These are phyloP conservation scores for Notarius quadriscutis DNA, from an alignment of 2,113 vertebrate species.

Conservation along the genomic window DNA sequence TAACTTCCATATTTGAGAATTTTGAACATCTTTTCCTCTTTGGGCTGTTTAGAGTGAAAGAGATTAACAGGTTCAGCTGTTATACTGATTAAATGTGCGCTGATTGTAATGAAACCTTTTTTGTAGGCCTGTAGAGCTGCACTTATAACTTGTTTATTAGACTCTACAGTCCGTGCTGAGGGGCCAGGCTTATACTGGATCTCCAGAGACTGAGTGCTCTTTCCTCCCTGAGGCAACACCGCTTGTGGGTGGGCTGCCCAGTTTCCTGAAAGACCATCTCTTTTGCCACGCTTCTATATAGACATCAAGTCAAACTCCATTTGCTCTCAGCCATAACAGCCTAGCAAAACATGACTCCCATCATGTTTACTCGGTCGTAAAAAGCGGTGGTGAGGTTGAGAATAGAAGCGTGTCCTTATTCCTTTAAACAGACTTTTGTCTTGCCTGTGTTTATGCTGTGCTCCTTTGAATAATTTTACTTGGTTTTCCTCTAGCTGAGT, in stretches of 20 bases:
- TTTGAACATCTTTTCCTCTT: not conserved
- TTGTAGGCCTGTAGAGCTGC: not conserved
- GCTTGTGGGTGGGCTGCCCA: constrained; percentile 65
- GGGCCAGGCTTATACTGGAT: constrained; percentile 49
- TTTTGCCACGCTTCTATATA: constrained; percentile 50
- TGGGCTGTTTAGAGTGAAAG: not conserved
- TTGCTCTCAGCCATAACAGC: constrained; percentile 14
- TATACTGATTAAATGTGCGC: not conserved
- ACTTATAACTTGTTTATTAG: not conserved
- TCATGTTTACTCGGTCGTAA: not conserved
- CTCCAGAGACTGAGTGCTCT: constrained; percentile 55
- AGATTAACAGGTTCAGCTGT: constrained; percentile 3
- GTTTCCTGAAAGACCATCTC: not conserved
- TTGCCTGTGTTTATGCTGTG: not conserved
- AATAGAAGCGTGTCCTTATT: constrained; percentile 5
- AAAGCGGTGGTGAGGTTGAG: not conserved
- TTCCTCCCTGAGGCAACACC: constrained; percentile 47
- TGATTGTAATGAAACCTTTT: not conserved
- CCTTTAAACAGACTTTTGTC: not conserved
- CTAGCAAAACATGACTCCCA: constrained; percentile 7
- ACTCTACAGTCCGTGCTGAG: constrained; percentile 35
- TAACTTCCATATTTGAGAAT: not conserved
- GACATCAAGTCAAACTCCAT: constrained; percentile 49
- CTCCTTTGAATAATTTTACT: not conserved
- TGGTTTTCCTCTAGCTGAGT: not conserved